Evolutionary conservation across 2,888 invertebrate species (phyloP).

Genomic region (Lampropteryx suffumata): DNA sequence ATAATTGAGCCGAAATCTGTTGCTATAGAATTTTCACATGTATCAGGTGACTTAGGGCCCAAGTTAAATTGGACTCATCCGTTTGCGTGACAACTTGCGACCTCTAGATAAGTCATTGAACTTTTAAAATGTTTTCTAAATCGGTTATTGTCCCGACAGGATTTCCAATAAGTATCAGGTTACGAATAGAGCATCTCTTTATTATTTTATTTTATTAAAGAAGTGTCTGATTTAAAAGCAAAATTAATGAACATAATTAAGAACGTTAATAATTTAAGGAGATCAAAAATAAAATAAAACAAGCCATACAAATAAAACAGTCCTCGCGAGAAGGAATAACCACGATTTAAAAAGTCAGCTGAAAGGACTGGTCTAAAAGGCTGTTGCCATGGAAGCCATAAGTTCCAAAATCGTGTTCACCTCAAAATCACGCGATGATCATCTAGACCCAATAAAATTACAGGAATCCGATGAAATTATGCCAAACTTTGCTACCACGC

Average conservation of each 20-base stretch:
- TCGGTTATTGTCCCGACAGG: conserved; percentile 69
- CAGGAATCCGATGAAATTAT: conserved; percentile 58
- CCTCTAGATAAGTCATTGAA: conserved; percentile 76
- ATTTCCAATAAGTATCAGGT: conserved; percentile 37
- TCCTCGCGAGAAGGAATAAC: too few relatives aligned
- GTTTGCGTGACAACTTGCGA: conserved; percentile 51
- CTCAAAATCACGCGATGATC: conserved; percentile 57
- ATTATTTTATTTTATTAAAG: too few relatives aligned
- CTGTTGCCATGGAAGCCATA: conserved; percentile 20
- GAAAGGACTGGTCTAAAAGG: conserved; percentile 1
- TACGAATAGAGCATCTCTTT: background rate
- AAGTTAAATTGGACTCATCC: conserved; percentile 51
- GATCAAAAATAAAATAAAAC: background rate
- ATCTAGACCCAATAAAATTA: conserved; percentile 50
- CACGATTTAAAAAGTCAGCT: too few relatives aligned
- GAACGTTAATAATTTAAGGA: too few relatives aligned
- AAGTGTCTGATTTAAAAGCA: too few relatives aligned
- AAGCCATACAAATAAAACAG: too few relatives aligned
- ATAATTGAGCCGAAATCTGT: conserved; percentile 25
- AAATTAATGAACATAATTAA: too few relatives aligned
- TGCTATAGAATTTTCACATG: conserved; percentile 27
- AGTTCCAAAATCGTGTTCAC: conserved; percentile 28
- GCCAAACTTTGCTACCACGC: conserved; percentile 68
- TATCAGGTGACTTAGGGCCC: conserved; percentile 40
- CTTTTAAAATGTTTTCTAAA: conserved; percentile 71